These are phyloP conservation scores for Zoroaster sp. DNA, from an alignment of 53 echinoderm and acorn worm genomes.

Conservation along the genomic window DNA sequence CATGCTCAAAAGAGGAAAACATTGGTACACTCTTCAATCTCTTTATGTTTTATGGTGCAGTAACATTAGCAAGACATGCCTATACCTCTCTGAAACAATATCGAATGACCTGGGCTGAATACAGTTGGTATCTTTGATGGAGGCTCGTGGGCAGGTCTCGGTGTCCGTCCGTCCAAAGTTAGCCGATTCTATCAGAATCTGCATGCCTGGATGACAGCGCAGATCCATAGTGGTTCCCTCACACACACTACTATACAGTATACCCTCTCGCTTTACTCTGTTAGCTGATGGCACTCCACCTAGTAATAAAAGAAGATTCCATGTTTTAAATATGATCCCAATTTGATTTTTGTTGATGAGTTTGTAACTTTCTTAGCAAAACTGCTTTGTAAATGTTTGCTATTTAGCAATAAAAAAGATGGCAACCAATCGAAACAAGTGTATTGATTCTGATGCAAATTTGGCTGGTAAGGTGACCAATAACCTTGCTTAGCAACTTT, in stretches of 20 bases:
- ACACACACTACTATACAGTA: conserved; percentile 81
- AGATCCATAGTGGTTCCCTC: conserved; percentile 89
- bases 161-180: conserved; percentile 88
- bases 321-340: no score
- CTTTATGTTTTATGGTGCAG: background rate
- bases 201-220: conserved; percentile 48
- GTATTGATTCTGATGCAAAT: no score
- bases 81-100: conserved; percentile 76
- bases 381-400: no score
- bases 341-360: no score
- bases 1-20: background rate
- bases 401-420: no score
- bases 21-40: background rate
- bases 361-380: no score
- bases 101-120: conserved; percentile 25
- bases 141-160: conserved; percentile 65
- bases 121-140: conserved; percentile 61
- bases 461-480: no score
- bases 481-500: no score
- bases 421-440: no score
- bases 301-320: no score
- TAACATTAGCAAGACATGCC: no score
- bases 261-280: background rate
- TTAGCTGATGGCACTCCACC: background rate
- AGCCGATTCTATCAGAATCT: conserved; percentile 62